A percentile compares a stretch with the other conserved stretches of the same genome.
These are phyloP conservation scores for Atherix ibis DNA, from an alignment of 2,888 invertebrate species.

Conservation along the genomic window DNA sequence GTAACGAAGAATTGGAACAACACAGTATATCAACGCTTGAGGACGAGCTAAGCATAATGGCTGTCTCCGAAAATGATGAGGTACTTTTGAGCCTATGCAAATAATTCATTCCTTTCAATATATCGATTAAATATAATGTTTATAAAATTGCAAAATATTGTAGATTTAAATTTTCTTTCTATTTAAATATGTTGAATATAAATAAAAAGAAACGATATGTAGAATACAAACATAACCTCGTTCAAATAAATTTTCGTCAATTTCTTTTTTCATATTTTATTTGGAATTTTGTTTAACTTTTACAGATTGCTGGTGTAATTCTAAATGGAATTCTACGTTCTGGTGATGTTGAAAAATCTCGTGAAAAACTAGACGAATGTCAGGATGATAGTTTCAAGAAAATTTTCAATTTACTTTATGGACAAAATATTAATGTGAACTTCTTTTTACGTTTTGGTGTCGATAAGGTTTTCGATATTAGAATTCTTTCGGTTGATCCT, in stretches of 20 bases:
- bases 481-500: constrained; percentile 60
- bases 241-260: no score
- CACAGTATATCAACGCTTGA: constrained; percentile 56
- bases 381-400: constrained; percentile 57
- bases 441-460: constrained; percentile 50
- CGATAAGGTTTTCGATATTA: constrained; percentile 58
- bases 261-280: background rate
- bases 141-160: background rate
- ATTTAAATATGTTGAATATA: background rate
- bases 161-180: background rate
- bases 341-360: constrained; percentile 53
- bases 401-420: constrained; percentile 62
- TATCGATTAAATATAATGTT: background rate
- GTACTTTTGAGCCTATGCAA: no score
- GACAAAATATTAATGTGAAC: constrained; percentile 49
- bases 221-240: no score
- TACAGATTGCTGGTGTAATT: constrained; percentile 61
- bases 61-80: constrained; percentile 42
- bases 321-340: constrained; percentile 59
- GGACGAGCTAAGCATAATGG: constrained; percentile 59
- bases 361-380: constrained; percentile 45
- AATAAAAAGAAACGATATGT: background rate
- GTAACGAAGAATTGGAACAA: constrained; percentile 54
- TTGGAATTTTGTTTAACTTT: no score
- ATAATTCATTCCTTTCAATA: background rate